Percentiles rank a stretch among this genome's conserved stretches.
Conservation (phyloP, 2,113 vertebrate species). For the Chlamydotis undulata region DNA sequence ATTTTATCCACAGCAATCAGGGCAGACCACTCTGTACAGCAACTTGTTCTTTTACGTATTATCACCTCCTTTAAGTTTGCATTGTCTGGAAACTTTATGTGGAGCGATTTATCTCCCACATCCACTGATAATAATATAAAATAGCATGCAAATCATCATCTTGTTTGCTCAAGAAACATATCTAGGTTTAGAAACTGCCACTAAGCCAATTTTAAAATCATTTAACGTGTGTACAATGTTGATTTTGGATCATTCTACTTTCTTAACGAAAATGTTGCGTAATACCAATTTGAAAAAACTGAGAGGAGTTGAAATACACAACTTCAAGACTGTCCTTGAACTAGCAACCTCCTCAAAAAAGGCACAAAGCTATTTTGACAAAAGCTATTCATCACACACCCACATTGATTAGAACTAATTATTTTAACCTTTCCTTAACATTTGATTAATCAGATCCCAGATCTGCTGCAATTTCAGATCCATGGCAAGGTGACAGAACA, state of each 20-base stretch:
- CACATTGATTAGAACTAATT: not conserved
- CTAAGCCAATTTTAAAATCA: not conserved
- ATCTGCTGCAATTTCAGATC: not conserved
- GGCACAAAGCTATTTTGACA: not conserved
- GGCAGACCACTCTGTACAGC: not conserved
- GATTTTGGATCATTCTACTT: not conserved
- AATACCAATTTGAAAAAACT: not conserved
- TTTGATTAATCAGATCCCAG: slow-evolving; percentile 1
- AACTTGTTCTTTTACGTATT: not conserved
- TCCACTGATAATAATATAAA: not conserved
- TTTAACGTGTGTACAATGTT: not conserved
- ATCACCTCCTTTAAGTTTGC: not conserved
- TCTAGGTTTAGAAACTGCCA: not conserved
- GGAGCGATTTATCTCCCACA: not conserved
- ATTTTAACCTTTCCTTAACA: not conserved
- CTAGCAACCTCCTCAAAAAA: not conserved
- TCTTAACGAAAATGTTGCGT: not conserved
- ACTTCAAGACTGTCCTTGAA: not conserved
- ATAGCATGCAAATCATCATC: not conserved
- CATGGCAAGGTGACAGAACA: not conserved
- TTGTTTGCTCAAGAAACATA: not conserved
- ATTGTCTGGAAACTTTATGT: not conserved
- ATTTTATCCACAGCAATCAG: not conserved
- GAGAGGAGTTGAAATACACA: not conserved
- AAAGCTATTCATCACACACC: not conserved